A percentile compares a stretch with the other conserved stretches of the same genome.
These are phyloP conservation scores for Trichogramma dendrolimi DNA, from an alignment of 2,888 invertebrate species.

Conservation along the genomic window DNA sequence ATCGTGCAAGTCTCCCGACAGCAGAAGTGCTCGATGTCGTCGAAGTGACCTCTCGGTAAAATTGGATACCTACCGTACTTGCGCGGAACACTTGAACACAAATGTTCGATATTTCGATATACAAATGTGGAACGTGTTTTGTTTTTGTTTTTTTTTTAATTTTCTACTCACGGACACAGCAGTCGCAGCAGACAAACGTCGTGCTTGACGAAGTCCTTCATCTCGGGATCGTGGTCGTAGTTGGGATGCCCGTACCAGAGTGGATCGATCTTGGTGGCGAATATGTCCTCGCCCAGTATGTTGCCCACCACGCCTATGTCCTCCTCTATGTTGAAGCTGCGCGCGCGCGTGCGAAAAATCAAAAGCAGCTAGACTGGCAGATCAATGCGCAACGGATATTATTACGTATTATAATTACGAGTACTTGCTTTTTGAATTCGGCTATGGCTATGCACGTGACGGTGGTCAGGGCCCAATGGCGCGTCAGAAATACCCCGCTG, in stretches of 20 bases:
- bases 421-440: constrained; percentile 34
- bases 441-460: constrained; percentile 36
- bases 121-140: too few species aligned
- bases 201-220: constrained; percentile 25
- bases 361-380: neutral
- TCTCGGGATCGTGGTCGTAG: constrained; percentile 31
- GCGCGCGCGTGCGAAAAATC: constrained; percentile 2
- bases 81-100: constrained; percentile 27
- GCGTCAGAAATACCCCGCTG: constrained; percentile 34
- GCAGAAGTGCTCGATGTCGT: constrained; percentile 36
- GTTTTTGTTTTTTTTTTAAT: too few species aligned
- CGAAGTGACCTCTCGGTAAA: constrained; percentile 28
- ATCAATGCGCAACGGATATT: neutral
- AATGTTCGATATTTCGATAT: too few species aligned
- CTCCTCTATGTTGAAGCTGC: constrained; percentile 32
- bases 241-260: constrained; percentile 34
- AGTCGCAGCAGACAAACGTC: constrained; percentile 36
- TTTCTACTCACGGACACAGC: constrained; percentile 31
- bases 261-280: constrained; percentile 33
- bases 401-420: neutral
- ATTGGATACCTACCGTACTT: constrained; percentile 24
- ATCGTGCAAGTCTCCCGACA: constrained; percentile 32
- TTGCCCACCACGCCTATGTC: constrained; percentile 32
- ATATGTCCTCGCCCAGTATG: constrained; percentile 25
- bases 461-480: constrained; percentile 33